phyloP scores from a whole-genome alignment of 2,797 vertebrate genomes.

The Tiaroga cobitis region DNA sequence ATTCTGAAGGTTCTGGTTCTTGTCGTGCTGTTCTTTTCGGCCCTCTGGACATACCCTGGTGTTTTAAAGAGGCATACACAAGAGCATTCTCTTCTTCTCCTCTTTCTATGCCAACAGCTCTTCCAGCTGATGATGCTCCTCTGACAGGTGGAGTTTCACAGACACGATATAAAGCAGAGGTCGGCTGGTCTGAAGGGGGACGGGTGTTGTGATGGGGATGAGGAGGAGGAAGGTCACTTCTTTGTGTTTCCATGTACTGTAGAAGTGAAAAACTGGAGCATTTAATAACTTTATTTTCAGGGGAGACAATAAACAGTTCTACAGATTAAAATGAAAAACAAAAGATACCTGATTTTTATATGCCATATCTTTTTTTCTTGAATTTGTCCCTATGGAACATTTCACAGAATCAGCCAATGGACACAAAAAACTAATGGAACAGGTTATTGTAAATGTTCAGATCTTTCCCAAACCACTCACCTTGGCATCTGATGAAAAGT shows the following conservation, averaged over 20 bases:
- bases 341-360: slow-evolving; percentile 20
- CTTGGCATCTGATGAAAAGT: slow-evolving; percentile 3
- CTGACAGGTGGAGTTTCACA: not conserved
- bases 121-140: slow-evolving; percentile 5
- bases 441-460: not conserved
- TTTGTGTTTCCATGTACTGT: slow-evolving; percentile 21
- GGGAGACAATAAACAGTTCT: not conserved
- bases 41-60: not conserved
- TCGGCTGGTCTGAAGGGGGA: not conserved
- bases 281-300: not conserved
- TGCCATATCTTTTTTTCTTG: not conserved
- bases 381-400: not conserved
- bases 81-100: not conserved
- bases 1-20: slow-evolving; percentile 40
- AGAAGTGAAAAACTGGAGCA: not conserved
- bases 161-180: not conserved
- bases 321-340: not conserved
- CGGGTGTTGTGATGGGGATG: not conserved
- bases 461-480: not conserved
- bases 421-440: not conserved
- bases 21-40: not conserved
- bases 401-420: not conserved
- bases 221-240: not conserved
- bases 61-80: slow-evolving; percentile 37
- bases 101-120: not conserved